Conservation (phyloP, 2,113 vertebrate species). For the Vireo altiloquus region DNA sequence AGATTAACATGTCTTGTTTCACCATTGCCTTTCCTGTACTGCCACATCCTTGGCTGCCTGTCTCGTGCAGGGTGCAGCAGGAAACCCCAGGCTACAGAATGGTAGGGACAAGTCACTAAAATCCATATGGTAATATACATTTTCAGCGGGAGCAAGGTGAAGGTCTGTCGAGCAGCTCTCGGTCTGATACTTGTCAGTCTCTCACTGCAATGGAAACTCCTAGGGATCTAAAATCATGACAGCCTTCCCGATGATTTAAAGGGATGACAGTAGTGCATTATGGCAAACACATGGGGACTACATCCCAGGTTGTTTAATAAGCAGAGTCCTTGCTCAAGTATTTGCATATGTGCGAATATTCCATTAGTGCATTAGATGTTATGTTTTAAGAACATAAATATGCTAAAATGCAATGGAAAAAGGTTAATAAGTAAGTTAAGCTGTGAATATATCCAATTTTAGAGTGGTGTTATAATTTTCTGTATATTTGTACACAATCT, state of each 20-base stretch:
- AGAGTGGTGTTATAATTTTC: neutral
- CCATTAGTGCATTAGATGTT: neutral
- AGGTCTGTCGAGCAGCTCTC: neutral
- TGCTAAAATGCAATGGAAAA: neutral
- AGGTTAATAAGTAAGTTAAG: neutral
- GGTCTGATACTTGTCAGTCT: neutral
- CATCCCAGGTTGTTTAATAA: neutral
- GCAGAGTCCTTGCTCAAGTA: neutral
- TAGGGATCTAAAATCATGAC: neutral
- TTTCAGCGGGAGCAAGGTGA: neutral
- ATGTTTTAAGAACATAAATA: neutral
- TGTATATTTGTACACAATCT: neutral
- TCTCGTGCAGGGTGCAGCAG: neutral
- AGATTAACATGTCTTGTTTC: neutral
- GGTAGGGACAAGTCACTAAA: neutral
- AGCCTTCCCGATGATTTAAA: neutral
- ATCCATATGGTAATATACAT: neutral
- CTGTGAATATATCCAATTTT: neutral
- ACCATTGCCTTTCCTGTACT: neutral
- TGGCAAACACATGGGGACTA: neutral
- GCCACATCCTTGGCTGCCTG: fast-evolving
- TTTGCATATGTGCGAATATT: neutral
- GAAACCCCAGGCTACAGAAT: neutral
- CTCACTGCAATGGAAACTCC: neutral
- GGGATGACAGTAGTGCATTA: neutral